These are phyloP conservation scores for Aphelenchoides fujianensis DNA, from an alignment of 1,140 invertebrate species.

Conservation along the genomic window DNA sequence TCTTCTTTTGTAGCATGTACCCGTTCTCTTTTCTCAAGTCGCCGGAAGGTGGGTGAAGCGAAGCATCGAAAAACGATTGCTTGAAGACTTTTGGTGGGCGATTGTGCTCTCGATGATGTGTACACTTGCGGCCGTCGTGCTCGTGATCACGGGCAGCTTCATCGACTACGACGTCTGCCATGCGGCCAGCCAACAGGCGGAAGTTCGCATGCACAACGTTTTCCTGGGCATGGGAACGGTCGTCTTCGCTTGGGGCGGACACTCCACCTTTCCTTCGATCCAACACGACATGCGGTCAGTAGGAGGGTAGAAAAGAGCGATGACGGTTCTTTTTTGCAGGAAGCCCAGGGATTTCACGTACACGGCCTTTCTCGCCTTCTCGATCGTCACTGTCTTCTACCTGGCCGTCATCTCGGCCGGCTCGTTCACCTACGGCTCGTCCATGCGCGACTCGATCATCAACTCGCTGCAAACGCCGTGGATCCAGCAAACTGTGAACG, in stretches of 20 bases:
- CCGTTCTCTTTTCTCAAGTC: neutral
- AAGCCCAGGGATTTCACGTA: conserved; percentile 25
- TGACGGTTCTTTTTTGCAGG: no score
- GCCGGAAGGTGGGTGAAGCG: neutral
- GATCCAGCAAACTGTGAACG: conserved; percentile 27
- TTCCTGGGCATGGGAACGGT: conserved; percentile 59
- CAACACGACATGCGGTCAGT: conserved; percentile 75
- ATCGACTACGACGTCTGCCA: conserved; percentile 31
- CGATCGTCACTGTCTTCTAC: conserved; percentile 19
- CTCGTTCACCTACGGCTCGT: conserved; percentile 23
- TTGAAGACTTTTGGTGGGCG: conserved; percentile 54
- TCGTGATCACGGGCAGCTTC: conserved; percentile 5
- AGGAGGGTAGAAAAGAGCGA: no score
- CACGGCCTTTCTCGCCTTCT: conserved; percentile 22
- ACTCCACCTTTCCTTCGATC: conserved; percentile 70
- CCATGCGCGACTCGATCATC: conserved; percentile 29
- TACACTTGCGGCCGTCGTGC: conserved; percentile 14
- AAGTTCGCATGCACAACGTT: neutral
- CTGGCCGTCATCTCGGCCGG: conserved; percentile 2
- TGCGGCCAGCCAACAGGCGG: no score
- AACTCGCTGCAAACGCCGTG: conserved; percentile 32
- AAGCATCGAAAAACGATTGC: neutral
- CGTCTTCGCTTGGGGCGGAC: conserved; percentile 70
- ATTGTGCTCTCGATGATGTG: conserved; percentile 24
- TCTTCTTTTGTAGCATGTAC: no score